phyloP scores from a whole-genome alignment of 2,797 vertebrate genomes.

The Vespertilio murinus region DNA sequence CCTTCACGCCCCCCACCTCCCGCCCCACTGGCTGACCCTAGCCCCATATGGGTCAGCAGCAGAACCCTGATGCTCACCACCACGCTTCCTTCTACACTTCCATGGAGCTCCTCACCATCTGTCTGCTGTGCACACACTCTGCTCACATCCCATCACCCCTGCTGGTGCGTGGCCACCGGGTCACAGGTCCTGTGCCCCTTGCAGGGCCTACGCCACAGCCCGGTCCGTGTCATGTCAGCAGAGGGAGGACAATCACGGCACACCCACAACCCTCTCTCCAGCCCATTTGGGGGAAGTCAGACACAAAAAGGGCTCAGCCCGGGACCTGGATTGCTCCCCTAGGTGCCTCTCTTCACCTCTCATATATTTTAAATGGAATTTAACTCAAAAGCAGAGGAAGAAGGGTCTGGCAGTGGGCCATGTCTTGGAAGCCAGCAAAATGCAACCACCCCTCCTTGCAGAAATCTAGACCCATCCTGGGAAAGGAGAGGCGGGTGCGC shows the following conservation, averaged over 20 bases:
- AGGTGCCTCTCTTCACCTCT: background rate
- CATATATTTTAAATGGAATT: background rate
- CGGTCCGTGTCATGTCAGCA: rapidly evolving
- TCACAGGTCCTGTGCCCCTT: background rate
- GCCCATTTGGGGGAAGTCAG: background rate
- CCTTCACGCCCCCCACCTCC: too few species aligned
- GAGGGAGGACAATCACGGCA: too few species aligned
- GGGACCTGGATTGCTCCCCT: background rate
- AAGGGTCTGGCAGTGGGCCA: rapidly evolving
- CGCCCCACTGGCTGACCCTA: too few species aligned
- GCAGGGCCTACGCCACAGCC: rapidly evolving
- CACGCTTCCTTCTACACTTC: rapidly evolving
- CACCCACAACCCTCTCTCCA: too few species aligned
- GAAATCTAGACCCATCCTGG: background rate
- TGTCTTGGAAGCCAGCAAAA: background rate
- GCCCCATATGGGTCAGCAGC: background rate
- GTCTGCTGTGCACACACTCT: background rate
- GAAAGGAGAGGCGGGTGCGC: background rate
- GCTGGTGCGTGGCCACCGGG: background rate
- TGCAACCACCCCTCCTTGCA: background rate
- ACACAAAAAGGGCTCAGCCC: background rate
- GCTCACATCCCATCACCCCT: background rate
- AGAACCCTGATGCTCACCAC: too few species aligned
- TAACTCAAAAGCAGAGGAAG: background rate
- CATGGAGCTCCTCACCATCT: background rate